Conservation (phyloP, 2,113 vertebrate species). For the Laticauda laticaudata region DNA sequence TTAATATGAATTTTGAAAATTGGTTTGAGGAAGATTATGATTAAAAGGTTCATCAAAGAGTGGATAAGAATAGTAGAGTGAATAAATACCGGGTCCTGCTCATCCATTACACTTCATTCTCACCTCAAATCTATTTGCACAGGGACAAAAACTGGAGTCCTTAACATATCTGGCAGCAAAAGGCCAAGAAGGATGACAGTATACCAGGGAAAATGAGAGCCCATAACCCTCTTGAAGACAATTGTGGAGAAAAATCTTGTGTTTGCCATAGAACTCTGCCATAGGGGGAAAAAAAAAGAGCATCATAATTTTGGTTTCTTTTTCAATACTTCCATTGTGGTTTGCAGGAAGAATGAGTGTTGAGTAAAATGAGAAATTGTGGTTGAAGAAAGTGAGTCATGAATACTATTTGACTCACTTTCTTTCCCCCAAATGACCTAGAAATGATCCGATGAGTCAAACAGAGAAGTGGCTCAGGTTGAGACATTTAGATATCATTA, state of each 20-base stretch:
- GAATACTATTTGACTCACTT: constrained; percentile 23
- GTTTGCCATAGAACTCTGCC: not conserved
- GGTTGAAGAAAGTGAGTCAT: constrained; percentile 47
- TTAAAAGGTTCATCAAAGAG: not conserved
- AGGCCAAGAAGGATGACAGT: not conserved
- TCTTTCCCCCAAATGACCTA: constrained; percentile 26
- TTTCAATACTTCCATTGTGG: not conserved
- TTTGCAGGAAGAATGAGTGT: not conserved
- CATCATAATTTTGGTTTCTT: not conserved
- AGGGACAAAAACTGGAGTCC: not conserved
- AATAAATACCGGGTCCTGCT: not conserved
- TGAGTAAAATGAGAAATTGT: constrained; percentile 14
- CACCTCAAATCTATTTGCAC: not conserved
- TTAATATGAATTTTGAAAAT: not conserved
- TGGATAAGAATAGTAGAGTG: not conserved
- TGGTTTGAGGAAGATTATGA: not conserved
- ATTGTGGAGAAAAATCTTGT: not conserved
- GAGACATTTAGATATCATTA: not conserved
- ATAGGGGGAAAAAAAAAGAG: not conserved
- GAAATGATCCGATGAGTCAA: constrained; percentile 36
- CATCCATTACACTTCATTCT: not conserved
- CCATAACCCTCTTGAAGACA: not conserved
- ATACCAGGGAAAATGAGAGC: not conserved
- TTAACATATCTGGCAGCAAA: not conserved
- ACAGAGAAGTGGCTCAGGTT: not conserved